These are phyloP conservation scores for Eupithecia vulgata DNA, from an alignment of 2,888 invertebrate genomes.

Conservation along the genomic window DNA sequence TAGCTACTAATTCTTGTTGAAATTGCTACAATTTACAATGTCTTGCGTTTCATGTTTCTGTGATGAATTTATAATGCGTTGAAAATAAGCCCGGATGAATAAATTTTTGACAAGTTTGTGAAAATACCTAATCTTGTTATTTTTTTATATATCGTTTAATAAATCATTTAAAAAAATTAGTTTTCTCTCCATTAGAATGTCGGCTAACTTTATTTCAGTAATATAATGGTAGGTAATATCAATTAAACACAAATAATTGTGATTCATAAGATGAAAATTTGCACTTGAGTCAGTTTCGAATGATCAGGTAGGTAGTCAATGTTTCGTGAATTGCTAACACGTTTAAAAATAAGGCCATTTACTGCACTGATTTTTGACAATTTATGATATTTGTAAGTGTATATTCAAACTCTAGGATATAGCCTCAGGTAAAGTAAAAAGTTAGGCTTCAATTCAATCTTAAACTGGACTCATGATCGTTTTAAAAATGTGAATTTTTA, in stretches of 20 bases:
- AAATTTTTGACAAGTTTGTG: background rate
- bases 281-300: constrained; percentile 60
- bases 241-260: constrained; percentile 47
- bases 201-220: background rate
- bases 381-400: background rate
- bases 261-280: constrained; percentile 52
- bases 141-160: background rate
- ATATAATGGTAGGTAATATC: background rate
- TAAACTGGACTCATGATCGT: constrained; percentile 48
- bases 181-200: background rate
- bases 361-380: background rate
- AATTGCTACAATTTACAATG: constrained; percentile 19
- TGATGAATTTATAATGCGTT: background rate
- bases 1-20: constrained; percentile 24
- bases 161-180: background rate
- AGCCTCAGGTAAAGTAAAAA: background rate
- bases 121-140: background rate
- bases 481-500: constrained; percentile 65
- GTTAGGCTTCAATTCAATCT: background rate
- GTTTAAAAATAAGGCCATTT: background rate
- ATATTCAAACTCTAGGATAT: background rate
- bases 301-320: constrained; percentile 57
- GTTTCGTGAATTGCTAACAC: constrained; percentile 38
- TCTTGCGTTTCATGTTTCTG: background rate
- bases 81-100: background rate